These are phyloP conservation scores for Neomonachus schauinslandi DNA, from an alignment of 2,113 vertebrate species.

Conservation along the genomic window DNA sequence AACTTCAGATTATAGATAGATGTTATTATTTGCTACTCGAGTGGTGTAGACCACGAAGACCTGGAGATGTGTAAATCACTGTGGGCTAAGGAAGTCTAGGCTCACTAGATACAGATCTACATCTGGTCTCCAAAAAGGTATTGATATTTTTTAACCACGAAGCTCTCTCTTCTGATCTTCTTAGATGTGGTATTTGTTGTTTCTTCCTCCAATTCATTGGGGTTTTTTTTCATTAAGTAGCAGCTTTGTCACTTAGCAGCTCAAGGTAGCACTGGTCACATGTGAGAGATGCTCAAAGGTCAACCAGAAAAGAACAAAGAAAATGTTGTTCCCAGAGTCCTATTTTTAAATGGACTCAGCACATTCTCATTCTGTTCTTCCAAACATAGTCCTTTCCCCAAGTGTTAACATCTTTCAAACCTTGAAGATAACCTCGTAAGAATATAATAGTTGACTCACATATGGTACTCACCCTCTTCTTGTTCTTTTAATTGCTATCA, in stretches of 20 bases:
- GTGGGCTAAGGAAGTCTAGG: no score
- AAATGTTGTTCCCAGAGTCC: neutral
- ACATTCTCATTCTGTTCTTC: neutral
- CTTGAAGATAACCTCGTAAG: neutral
- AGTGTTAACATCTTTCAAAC: neutral
- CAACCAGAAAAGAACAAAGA: neutral
- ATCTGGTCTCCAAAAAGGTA: neutral
- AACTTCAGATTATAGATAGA: neutral
- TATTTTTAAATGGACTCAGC: neutral
- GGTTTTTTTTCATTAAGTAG: neutral
- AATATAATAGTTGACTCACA: neutral
- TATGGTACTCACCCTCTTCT: neutral
- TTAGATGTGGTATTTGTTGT: neutral
- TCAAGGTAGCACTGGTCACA: fast-evolving
- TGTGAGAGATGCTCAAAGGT: neutral
- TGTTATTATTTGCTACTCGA: neutral
- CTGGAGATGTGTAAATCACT: neutral
- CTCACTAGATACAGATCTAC: neutral
- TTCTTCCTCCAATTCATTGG: neutral
- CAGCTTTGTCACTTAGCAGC: fast-evolving
- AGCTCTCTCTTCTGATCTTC: neutral
- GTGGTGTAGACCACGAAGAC: fast-evolving
- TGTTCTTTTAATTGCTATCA: neutral
- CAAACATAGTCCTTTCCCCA: neutral
- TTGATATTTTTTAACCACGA: neutral